phyloP scores from a whole-genome alignment of 1,140 invertebrate species.

The Ips nitidus region DNA sequence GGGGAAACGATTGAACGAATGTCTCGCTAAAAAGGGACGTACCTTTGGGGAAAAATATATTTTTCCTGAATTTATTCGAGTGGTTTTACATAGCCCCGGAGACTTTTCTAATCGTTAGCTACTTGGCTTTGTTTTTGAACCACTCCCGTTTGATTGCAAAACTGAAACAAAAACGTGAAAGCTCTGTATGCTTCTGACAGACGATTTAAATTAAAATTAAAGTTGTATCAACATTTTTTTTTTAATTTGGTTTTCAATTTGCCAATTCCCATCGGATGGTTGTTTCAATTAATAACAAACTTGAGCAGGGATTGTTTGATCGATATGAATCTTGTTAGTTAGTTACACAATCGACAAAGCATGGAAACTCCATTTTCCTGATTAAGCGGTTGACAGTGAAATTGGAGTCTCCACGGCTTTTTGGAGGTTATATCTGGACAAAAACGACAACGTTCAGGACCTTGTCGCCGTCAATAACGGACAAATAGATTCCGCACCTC shows the following conservation, averaged over 20 bases:
- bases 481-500: constrained; percentile 1
- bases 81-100: too few relatives aligned
- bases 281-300: too few relatives aligned
- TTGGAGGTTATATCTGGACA: not conserved
- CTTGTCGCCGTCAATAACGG: not conserved
- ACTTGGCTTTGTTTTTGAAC: too few relatives aligned
- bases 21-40: constrained; percentile 2
- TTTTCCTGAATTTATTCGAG: not conserved
- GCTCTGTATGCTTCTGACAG: constrained; percentile 19
- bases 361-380: too few relatives aligned
- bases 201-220: constrained; percentile 29
- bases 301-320: too few relatives aligned
- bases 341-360: too few relatives aligned
- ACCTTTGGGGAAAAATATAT: not conserved
- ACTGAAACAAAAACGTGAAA: constrained; percentile 22
- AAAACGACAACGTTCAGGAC: not conserved
- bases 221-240: too few relatives aligned
- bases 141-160: not conserved
- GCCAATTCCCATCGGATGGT: too few relatives aligned
- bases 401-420: too few relatives aligned
- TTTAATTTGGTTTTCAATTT: too few relatives aligned
- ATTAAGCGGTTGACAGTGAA: too few relatives aligned
- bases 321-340: too few relatives aligned
- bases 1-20: constrained; percentile 1
- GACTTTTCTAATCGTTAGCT: not conserved